Evolutionary conservation across 2,113 vertebrate genomes (phyloP), one percentile per base, ranked within the genome.

Genomic region (Climacteris rufus): DNA sequence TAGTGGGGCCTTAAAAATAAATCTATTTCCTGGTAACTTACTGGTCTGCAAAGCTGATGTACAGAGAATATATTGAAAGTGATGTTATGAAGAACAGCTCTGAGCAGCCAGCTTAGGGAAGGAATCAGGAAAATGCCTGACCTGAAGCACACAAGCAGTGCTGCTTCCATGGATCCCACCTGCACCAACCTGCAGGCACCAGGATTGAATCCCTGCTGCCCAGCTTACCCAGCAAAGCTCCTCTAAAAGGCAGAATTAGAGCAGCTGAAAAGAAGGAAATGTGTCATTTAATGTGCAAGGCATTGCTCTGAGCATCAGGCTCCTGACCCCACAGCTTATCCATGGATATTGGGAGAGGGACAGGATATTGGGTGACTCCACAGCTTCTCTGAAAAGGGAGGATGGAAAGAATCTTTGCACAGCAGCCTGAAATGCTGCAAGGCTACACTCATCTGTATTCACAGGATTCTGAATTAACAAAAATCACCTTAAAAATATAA

Each of bases 281-380:
- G 21, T 5, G 3, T 20, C 7, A 37, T 52, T 45, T 39, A 22
- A 6, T 1, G 17, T 11, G 8, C 16, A 65, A 47, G 39, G 21
- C 1, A 7, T 4, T 8, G 13, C 60, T 15, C 53, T 49, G 27
- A 66, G 50, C 14, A 31, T 25, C 59, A 56, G 30, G 13, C 9
- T 82, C 50, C 35, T 6, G 30, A n/a, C 17, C 20, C 33, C 52
- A 8, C 18, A 21, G 13, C 18, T 57, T 39, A 49, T 27, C 69
- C 33, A 13, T 1, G 13, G 40, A 1, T n/a, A 56, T 10, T 33
- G 30, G 68, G 49, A 7, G n/a, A 42, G 0, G 1, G 45, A 52
- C 10, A 14, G 42, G 49, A 2, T n/a, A 53, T 10, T 28, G 24
- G 25, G 57, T 19, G 24, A 39, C 33, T 45, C 56, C 3, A 2